A percentile compares a stretch with the other conserved stretches of the same genome.
phyloP scores from a whole-genome alignment of 2,888 invertebrate genomes.

The Callyntrura sp. region DNA sequence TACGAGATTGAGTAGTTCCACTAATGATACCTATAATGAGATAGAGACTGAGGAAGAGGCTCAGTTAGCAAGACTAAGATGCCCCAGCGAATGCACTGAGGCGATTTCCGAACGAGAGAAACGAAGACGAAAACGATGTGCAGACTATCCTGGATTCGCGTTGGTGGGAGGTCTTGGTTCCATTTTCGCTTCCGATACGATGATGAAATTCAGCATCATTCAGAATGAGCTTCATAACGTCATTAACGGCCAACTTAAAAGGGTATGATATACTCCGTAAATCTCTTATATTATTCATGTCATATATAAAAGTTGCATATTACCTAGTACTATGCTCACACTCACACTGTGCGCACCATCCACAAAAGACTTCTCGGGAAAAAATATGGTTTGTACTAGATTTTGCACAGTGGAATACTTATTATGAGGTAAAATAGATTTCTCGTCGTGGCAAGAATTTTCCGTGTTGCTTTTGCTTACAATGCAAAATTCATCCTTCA shows the following conservation, averaged over 20 bases:
- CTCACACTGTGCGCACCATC: not conserved
- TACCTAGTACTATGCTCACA: not conserved
- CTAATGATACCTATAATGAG: conserved; percentile 65
- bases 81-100: conserved; percentile 95
- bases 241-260: conserved; percentile 97
- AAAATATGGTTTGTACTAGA: not conserved
- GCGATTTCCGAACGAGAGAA: conserved; percentile 94
- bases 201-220: conserved; percentile 99
- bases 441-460: not conserved
- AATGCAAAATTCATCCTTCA: conserved; percentile 21
- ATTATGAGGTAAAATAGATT: not conserved
- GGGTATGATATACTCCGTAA: conserved; percentile 89
- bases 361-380: not conserved
- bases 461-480: not conserved
- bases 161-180: conserved; percentile 90
- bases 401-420: not conserved
- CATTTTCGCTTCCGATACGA: conserved; percentile 97
- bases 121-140: conserved; percentile 90
- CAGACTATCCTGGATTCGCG: conserved; percentile 96
- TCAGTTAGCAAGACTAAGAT: conserved; percentile 91
- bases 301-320: not conserved
- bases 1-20: conserved; percentile 52
- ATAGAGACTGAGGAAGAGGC: conserved; percentile 86
- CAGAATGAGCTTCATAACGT: conserved; percentile 99
- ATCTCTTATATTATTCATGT: too few species aligned